Base-by-base conservation (phyloP, 2,888 invertebrate species). In the Lissonota sp. region DNA sequence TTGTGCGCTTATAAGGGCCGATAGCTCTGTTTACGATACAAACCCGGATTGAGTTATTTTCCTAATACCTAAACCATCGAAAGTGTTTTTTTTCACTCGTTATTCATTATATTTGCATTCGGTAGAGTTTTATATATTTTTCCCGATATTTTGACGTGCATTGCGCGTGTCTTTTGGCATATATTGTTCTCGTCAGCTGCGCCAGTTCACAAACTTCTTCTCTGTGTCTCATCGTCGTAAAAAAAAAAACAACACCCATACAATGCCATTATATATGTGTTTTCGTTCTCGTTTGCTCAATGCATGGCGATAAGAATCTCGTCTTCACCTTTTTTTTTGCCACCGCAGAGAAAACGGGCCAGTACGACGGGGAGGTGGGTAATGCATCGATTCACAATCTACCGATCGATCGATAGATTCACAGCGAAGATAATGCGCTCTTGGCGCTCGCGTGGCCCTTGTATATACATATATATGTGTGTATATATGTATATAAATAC, bases 171-270 rank as follows among this genome's bases (percentile, higher is more conserved):
- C 46, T 62, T 77, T 55, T 64, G 78, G 81, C 26, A 26, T 81
- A 26, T 81, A 81, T 81, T 81, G 81, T 81, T 81, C 83, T 83
- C 83, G 81, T 83, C 83, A 83, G 83, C 83, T 83, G 83, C 83
- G 60, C 70, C 79, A 81, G 75, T 83, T 80, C 64, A 79, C 81
- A 72, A 83, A 81, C 78, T 78, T 81, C 81, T 78, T 81, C 64
- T 46, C 39, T 14, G 14, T 69, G 14, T 69, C 69, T 57, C 46
- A 14, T 55, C 62, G 39, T 58, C 39, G 57, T 49, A 42, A 49
- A 60, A 53, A 42, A 44, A 63, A 57, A 53, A 42, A 44, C 55
- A 57, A 46, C 4, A 60, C 42, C 16, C 16, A 53, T 37, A 53
- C 26, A 26, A 26, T 44, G 40, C 55, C 8, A 49, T 40, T n/a